Base-by-base conservation (phyloP, 2,113 vertebrate genomes). In the Otolemur garnettii region DNA sequence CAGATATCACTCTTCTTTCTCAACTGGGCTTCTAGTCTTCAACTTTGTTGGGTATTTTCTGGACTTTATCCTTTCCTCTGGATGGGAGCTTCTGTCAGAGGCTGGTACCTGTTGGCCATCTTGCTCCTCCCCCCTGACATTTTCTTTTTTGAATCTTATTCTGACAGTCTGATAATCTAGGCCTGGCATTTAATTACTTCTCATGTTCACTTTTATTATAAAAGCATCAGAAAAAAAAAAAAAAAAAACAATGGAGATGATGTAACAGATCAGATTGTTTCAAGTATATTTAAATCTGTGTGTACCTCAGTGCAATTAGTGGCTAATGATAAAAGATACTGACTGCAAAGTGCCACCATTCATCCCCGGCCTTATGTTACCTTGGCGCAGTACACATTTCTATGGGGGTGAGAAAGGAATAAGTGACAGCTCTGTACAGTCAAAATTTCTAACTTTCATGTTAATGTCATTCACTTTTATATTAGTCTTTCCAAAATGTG, bases 311-410 rank as follows among this genome's bases (percentile, higher is more conserved):
- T 69, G 28, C 57, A 30, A 35, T 30, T 28, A 30, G 28, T 71
- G 53, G 1, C 24, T 17, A 12, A 28, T 42, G 57, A 35, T 42
- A 69, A n/a, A 57, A 68, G 53, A 6, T 33, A 71, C 35, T 50
- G 33, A 57, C 13, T 89, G 5, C 38, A 60, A 19, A 82, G 5
- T 68, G 15, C 90, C 6, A 18, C 19, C 4, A n/a, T 7, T 10
- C 5, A 68, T 38, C n/a, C 4, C 42, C 15, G 13, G 30, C 14
- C 21, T 28, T 14, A 12, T 0, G 0, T 42, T 7, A 3, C 50
- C 24, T 24, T 79, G n/a, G 45, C 10, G n/a, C 87, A 19, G 15
- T n/a, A 24, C 1, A 35, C 38, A 21, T 60, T 66, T 77, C 69
- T 42, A 0, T 35, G 19, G 30, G 19, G 30, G 28, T 50, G 38